Base-by-base conservation (phyloP, 2,888 invertebrate species). In the Eristalinus aeneus region DNA sequence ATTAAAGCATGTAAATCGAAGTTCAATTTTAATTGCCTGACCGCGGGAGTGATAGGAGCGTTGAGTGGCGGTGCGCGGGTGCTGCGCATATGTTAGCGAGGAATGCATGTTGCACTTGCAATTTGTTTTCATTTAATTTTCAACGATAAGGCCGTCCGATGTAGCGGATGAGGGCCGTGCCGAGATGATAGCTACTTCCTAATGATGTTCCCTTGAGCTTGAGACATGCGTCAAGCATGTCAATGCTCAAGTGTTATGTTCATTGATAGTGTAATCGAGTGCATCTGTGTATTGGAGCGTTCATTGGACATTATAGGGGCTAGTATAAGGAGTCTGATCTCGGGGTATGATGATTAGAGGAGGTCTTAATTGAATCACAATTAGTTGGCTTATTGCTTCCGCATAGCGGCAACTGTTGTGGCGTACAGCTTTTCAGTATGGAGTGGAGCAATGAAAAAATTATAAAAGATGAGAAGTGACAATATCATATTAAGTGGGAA, bases 1-100 rank as follows among this genome's bases (percentile, higher is more conserved):
- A 85, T 80, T 85, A 71, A 77, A 85, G 61, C 69, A 85, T 80
- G 80, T 84, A 76, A 84, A 85, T 69, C 68, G 54, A 81, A 81
- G 85, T 80, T 80, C 56, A 85, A 73, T 64, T 72, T 72, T 80
- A 85, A 80, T 85, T 80, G 72, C 60, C 22, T n/a, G 64, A 34
- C 64, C 32, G 56, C 23, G 32, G 39, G 36, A 84, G 60, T 54
- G 83, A 78, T 79, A 84, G 79, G 72, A 64, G 22, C 23, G 54
- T 61, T 16, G 10, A 56, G 56, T 12, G n/a, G 65, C 60, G 32
- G 12, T n/a, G 16, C 12, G 1, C 16, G 60, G 16, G 39, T 31
- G 46, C 34, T 12, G 68, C 31, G 68, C 81, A 86, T 85, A 77
- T 81, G 72, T 68, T 71, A 72, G 65, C 60, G 32, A 1, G 36